phyloP scores from a whole-genome alignment of 2,797 vertebrate genomes.

The Caiman crocodilus region DNA sequence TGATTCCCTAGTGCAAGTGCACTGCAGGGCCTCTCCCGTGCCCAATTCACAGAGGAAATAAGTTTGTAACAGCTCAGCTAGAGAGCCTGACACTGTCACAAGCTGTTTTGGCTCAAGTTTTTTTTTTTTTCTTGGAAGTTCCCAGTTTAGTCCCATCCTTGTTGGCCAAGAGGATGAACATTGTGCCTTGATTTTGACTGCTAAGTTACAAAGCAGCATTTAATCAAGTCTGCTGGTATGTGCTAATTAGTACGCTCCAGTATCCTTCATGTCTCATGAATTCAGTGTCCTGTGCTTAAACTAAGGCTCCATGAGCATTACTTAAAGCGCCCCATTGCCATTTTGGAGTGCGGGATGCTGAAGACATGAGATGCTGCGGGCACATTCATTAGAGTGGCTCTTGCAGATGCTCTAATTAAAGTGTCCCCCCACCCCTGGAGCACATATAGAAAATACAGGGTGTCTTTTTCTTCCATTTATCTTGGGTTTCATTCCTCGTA shows the following conservation, averaged over 20 bases:
- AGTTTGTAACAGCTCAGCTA: neutral
- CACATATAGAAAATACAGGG: too few relatives aligned
- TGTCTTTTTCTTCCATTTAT: neutral
- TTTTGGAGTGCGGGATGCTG: too few relatives aligned
- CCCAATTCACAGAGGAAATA: neutral
- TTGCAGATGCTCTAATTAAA: too few relatives aligned
- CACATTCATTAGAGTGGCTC: too few relatives aligned
- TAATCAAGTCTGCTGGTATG: too few relatives aligned
- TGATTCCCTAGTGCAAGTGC: neutral
- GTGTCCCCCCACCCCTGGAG: too few relatives aligned
- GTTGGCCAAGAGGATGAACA: neutral
- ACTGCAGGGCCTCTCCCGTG: neutral
- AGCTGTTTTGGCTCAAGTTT: neutral
- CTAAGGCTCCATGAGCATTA: too few relatives aligned
- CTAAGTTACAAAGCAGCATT: neutral
- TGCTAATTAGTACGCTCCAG: too few relatives aligned
- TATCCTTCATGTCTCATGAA: too few relatives aligned
- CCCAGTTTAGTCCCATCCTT: neutral
- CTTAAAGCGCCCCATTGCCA: too few relatives aligned
- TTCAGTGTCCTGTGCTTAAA: too few relatives aligned
- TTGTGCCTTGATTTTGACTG: neutral
- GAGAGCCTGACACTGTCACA: neutral
- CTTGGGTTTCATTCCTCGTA: neutral
- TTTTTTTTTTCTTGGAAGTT: neutral
- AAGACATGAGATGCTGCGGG: too few relatives aligned